Evolutionary conservation across 2,888 invertebrate genomes (phyloP), one percentile per base, ranked within the genome.

Genomic region (Heterodera filipjevi): DNA sequence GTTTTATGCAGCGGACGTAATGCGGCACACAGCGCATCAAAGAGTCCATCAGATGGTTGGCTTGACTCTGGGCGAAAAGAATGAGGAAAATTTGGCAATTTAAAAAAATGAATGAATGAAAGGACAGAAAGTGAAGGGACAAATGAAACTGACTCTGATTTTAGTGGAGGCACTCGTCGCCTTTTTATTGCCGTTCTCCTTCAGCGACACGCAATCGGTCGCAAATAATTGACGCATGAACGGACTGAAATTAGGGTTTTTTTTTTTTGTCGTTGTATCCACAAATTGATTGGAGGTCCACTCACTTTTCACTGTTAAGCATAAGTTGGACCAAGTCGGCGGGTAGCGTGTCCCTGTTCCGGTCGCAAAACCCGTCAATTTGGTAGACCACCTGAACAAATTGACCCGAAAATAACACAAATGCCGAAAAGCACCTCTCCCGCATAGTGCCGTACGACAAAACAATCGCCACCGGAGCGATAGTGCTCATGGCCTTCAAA

Each of bases 1-100:
- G 93, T 87, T 93, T 93, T 84, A 93, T 93, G 87, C 93, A 93
- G 75, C 93, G 90, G 80, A 93, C 92, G 87, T 93, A 93, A 89
- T 93, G 93, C 12, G 93, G 93, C 6, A 92, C 92, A 87, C 93
- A 93, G 85, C 91, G 91, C 92, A 92, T 93, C 84, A 93, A 89
- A 66, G 92, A 92, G 6, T 91, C 92, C 14, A 93, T 93, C 77
- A 93, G 90, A 80, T 91, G 91, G 89, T 93, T 93, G 27, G 93
- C 93, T 89, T 93, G 93, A 66, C 90, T 92, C 90, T 91, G 85
- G 22, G 68, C 35, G 19, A 22, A 1, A n/a, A 33, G 22, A 49
- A 16, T 12, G 49, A 8, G 49, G n/a, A 46, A 27, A 8, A 12
- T 66, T 32, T 35, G 32, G n/a, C 32, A 10, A 59, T 53, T 53